Percentiles rank a stretch among this genome's conserved stretches.
Conservation (phyloP, 2,888 invertebrate species). For the Oasisia sp. region DNA sequence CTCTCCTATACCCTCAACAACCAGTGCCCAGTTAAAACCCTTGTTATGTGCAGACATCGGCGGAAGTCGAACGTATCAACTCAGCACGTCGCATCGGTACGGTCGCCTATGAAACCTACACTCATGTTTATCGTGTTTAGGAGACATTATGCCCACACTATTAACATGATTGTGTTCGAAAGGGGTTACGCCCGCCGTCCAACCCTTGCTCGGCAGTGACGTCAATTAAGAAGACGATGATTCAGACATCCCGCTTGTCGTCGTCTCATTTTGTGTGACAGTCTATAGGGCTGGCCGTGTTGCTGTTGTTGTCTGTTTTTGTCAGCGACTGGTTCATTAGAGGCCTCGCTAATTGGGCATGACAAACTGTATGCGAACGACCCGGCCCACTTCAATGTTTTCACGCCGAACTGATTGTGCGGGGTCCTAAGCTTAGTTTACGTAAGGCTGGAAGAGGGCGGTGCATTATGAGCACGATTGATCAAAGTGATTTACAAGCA, state of each 20-base stretch:
- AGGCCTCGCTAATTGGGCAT: neutral
- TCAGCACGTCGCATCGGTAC: neutral
- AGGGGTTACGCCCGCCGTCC: neutral
- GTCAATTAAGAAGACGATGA: neutral
- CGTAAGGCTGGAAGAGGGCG: neutral
- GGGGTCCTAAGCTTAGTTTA: neutral
- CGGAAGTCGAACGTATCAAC: neutral
- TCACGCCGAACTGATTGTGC: neutral
- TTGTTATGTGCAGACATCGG: neutral
- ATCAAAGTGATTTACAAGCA: conserved; percentile 17
- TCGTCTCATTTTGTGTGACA: neutral
- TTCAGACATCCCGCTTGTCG: neutral
- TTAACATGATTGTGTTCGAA: neutral
- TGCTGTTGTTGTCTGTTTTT: neutral
- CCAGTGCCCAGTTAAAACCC: too few relatives aligned
- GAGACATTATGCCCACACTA: neutral
- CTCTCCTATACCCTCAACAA: neutral
- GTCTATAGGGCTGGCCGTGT: neutral
- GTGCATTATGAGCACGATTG: neutral
- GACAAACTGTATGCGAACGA: neutral
- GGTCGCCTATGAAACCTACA: neutral
- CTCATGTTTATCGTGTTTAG: neutral
- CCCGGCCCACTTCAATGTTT: neutral
- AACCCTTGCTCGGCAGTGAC: neutral
- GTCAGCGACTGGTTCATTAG: neutral